phyloP scores from a whole-genome alignment of 2,113 vertebrate genomes.

The Pardalotus punctatus region DNA sequence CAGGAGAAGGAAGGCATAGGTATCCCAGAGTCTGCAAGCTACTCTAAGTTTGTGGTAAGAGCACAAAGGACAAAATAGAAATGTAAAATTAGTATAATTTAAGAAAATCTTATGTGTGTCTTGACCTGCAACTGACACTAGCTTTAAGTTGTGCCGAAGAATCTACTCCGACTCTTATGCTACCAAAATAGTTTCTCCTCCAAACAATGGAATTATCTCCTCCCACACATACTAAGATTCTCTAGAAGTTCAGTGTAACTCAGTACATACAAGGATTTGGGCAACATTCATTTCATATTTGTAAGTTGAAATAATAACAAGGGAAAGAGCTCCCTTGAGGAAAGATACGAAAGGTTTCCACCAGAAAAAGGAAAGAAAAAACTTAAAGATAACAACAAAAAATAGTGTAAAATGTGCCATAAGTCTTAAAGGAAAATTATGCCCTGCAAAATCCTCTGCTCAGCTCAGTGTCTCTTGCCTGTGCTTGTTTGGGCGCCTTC shows the following conservation, averaged over 20 bases:
- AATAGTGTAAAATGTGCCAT: not conserved
- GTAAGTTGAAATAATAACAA: not conserved
- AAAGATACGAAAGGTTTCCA: not conserved
- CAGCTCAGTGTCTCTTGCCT: not conserved
- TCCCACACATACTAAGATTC: conserved; percentile 21
- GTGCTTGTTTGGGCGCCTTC: not conserved
- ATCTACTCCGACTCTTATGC: not conserved
- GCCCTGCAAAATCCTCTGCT: not conserved
- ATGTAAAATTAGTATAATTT: not conserved
- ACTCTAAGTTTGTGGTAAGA: not conserved
- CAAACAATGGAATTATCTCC: conserved; percentile 43
- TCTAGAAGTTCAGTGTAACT: conserved; percentile 2
- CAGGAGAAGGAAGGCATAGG: not conserved
- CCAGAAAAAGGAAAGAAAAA: not conserved
- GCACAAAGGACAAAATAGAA: conserved; percentile 21
- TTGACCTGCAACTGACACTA: conserved; percentile 30
- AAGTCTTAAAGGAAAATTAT: not conserved
- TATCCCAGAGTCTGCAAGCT: not conserved
- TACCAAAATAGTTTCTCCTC: conserved; percentile 37
- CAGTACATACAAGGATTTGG: not conserved
- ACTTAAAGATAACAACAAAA: not conserved
- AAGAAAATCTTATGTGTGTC: not conserved
- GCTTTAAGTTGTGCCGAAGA: not conserved
- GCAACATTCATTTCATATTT: conserved; percentile 33
- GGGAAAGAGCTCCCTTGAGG: not conserved